Evolutionary conservation across 1,140 invertebrate genomes (phyloP).

Genomic region (Listronotus oregonensis): DNA sequence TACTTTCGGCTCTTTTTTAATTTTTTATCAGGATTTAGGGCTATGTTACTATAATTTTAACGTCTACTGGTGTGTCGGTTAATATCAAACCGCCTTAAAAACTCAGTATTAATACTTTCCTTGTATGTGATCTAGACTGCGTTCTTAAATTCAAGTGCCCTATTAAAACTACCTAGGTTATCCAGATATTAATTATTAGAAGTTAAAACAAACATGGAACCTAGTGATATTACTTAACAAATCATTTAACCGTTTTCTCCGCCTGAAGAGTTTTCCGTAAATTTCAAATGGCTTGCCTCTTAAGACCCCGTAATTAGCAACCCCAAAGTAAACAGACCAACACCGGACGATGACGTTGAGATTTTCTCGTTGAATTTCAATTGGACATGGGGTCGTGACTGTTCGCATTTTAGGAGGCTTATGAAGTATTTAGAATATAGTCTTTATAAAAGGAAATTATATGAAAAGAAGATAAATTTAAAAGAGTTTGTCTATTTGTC

Average conservation of each 20-base stretch:
- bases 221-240: slow-evolving; percentile 40
- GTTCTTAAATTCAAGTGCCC: too few species aligned
- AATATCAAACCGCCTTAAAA: too few species aligned
- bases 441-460: slow-evolving; percentile 3
- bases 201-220: slow-evolving; percentile 39
- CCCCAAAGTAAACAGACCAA: slow-evolving; percentile 46
- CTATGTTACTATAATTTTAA: too few species aligned
- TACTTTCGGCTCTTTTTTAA: too few species aligned
- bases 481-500: too few species aligned
- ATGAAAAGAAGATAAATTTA: too few species aligned
- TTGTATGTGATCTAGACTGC: too few species aligned
- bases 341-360: slow-evolving; percentile 35
- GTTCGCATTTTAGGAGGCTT: slow-evolving; percentile 11
- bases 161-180: too few species aligned
- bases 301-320: slow-evolving; percentile 51
- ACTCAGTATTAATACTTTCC: too few species aligned
- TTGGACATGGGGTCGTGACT: slow-evolving; percentile 21
- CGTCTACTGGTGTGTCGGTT: too few species aligned
- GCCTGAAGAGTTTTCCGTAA: slow-evolving; percentile 43
- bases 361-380: slow-evolving; percentile 22
- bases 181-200: neutral
- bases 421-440: neutral
- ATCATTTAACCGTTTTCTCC: slow-evolving; percentile 47
- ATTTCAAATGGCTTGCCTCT: slow-evolving; percentile 45
- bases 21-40: too few species aligned